Conservation (phyloP, 1,140 invertebrate species). For the Drosophila nigromelanica region DNA sequence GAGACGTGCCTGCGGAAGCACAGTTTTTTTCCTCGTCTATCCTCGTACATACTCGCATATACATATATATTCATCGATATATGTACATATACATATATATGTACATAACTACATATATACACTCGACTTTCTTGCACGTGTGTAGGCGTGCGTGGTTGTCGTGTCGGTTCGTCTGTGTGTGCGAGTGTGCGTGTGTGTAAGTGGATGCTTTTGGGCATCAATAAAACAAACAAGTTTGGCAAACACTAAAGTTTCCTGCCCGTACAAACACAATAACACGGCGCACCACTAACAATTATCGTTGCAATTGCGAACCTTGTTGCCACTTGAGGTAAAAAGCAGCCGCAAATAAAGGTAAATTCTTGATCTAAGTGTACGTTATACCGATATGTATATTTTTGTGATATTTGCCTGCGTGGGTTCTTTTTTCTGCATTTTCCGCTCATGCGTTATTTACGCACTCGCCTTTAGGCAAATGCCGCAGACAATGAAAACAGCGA, state of each 20-base stretch:
- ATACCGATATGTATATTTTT: neutral
- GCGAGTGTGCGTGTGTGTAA: conserved; percentile 19
- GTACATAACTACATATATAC: conserved; percentile 6
- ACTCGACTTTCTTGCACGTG: conserved; percentile 6
- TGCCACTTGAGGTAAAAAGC: too few relatives aligned
- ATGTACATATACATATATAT: neutral
- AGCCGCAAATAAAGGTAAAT: conserved; percentile 20
- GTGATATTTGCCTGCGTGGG: neutral
- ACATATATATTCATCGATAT: neutral
- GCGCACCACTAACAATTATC: conserved; percentile 29
- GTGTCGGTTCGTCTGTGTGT: neutral
- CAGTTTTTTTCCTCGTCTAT: too few relatives aligned
- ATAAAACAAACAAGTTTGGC: conserved; percentile 71
- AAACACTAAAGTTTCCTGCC: conserved; percentile 47
- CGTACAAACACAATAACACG: conserved; percentile 14
- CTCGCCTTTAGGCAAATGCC: conserved; percentile 41
- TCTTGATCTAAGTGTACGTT: neutral
- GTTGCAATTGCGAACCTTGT: conserved; percentile 22
- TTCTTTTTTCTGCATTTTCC: conserved; percentile 2
- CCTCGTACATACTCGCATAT: too few relatives aligned
- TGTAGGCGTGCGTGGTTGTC: conserved; percentile 15
- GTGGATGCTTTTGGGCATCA: conserved; percentile 49
- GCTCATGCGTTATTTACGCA: conserved; percentile 44
- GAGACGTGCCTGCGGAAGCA: conserved; percentile 41
- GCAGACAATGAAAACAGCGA: conserved; percentile 40